Percentiles rank a stretch among this genome's conserved stretches.
Conservation (phyloP, 2,797 vertebrate species). For the Sebastes cheni region DNA sequence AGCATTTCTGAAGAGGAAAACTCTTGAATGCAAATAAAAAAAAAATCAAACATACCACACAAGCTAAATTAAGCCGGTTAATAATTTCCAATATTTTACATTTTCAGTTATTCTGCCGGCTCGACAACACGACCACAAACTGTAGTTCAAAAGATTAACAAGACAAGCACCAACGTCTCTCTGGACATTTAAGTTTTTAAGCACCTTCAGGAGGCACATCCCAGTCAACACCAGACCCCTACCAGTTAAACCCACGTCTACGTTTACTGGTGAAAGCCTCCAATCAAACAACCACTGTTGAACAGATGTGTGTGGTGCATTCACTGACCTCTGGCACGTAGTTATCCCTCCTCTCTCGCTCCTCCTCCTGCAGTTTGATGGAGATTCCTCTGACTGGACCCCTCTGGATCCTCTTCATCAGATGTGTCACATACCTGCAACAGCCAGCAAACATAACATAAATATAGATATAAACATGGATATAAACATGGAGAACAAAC, state of each 20-base stretch:
- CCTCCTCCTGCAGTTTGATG: slow-evolving; percentile 98
- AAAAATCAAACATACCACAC: too few relatives aligned
- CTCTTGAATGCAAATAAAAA: not conserved
- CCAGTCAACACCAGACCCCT: not conserved
- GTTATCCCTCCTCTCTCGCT: slow-evolving; percentile 95
- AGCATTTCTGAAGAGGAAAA: not conserved
- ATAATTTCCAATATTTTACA: not conserved
- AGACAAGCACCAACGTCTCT: not conserved
- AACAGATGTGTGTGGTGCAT: not conserved
- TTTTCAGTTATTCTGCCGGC: not conserved
- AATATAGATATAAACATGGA: not conserved
- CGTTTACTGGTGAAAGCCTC: not conserved
- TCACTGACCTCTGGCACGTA: slow-evolving; percentile 92
- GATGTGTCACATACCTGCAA: slow-evolving; percentile 94
- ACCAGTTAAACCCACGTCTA: not conserved
- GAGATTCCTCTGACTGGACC: slow-evolving; percentile 96
- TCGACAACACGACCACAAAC: not conserved
- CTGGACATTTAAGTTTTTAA: not conserved
- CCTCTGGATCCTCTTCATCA: slow-evolving; percentile 98
- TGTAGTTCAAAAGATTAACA: not conserved
- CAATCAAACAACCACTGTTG: not conserved
- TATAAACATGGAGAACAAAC: not conserved
- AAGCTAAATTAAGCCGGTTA: not conserved
- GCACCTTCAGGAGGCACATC: not conserved
- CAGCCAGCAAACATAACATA: not conserved